Evolutionary conservation across 2,888 invertebrate species (phyloP).

Genomic region (Tenthredo mesomela): DNA sequence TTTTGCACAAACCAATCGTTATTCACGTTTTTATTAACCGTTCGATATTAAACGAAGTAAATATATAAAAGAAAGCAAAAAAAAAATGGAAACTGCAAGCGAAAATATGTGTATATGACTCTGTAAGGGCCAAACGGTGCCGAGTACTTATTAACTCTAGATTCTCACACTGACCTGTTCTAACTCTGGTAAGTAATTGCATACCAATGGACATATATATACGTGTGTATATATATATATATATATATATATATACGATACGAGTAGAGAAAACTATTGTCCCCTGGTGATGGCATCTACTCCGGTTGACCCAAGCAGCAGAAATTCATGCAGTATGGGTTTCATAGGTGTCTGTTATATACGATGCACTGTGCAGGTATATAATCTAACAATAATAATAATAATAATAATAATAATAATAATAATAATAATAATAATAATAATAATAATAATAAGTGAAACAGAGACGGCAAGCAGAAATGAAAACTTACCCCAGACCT

Average conservation of each 20-base stretch:
- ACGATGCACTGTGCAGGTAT: slow-evolving; percentile 16
- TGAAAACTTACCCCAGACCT: slow-evolving; percentile 63
- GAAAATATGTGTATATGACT: background rate
- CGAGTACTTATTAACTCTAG: background rate
- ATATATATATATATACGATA: background rate
- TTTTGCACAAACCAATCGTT: background rate
- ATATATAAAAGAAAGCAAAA: background rate
- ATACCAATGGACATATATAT: background rate
- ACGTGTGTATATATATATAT: no score
- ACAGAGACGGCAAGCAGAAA: slow-evolving; percentile 47
- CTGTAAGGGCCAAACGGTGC: slow-evolving; percentile 13
- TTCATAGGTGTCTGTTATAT: background rate
- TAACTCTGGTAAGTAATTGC: slow-evolving; percentile 11
- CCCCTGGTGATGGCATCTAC: background rate
- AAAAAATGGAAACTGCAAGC: background rate
- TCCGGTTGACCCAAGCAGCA: slow-evolving; percentile 30
- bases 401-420: background rate
- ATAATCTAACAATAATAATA: background rate
- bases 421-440: background rate
- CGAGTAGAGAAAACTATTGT: slow-evolving; percentile 21
- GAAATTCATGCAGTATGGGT: slow-evolving; percentile 25
- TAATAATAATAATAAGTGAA: slow-evolving; percentile 2
- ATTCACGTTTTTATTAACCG: background rate
- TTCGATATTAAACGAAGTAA: background rate
- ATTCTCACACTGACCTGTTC: background rate